Evolutionary conservation across 2,888 invertebrate genomes (phyloP).

Genomic region (Gymnosoma rotundatum): DNA sequence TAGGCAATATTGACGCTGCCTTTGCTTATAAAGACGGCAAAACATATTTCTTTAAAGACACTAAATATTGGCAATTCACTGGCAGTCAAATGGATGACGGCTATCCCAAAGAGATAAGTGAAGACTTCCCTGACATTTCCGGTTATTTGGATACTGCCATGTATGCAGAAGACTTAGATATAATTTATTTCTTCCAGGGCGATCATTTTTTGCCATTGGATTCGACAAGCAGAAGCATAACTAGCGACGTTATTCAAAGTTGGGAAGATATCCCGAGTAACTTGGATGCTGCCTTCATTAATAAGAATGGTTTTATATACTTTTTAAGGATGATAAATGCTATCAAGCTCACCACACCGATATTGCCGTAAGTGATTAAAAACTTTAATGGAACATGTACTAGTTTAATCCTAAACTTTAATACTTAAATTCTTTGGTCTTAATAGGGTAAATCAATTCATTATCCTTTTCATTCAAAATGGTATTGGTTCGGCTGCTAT

Average conservation of each 20-base stretch:
- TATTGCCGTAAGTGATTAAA: slow-evolving; percentile 89
- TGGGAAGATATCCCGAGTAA: slow-evolving; percentile 95
- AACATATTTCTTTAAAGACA: slow-evolving; percentile 98
- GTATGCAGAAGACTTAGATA: slow-evolving; percentile 98
- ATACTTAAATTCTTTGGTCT: too few relatives aligned
- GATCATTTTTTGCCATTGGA: slow-evolving; percentile 97
- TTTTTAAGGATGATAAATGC: slow-evolving; percentile 95
- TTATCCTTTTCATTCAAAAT: too few relatives aligned
- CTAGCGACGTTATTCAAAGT: slow-evolving; percentile 91
- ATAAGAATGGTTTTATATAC: slow-evolving; percentile 97
- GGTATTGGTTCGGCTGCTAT: too few relatives aligned
- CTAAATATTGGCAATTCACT: slow-evolving; percentile 95
- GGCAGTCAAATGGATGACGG: slow-evolving; percentile 91
- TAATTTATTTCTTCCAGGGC: slow-evolving; percentile 98
- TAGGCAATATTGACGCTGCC: slow-evolving; percentile 92
- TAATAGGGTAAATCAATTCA: too few relatives aligned
- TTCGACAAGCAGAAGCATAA: slow-evolving; percentile 92
- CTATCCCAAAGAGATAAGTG: slow-evolving; percentile 95
- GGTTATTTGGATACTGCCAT: slow-evolving; percentile 94
- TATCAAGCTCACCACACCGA: slow-evolving; percentile 97
- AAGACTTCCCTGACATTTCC: slow-evolving; percentile 97
- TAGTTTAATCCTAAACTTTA: too few relatives aligned
- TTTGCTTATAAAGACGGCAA: slow-evolving; percentile 97
- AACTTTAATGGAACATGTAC: too few relatives aligned
- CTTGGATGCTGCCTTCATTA: slow-evolving; percentile 94